Percentiles rank a stretch among this genome's conserved stretches.
These are phyloP conservation scores for Saguinus imperator DNA, from an alignment of 2,113 vertebrate species.

Conservation along the genomic window DNA sequence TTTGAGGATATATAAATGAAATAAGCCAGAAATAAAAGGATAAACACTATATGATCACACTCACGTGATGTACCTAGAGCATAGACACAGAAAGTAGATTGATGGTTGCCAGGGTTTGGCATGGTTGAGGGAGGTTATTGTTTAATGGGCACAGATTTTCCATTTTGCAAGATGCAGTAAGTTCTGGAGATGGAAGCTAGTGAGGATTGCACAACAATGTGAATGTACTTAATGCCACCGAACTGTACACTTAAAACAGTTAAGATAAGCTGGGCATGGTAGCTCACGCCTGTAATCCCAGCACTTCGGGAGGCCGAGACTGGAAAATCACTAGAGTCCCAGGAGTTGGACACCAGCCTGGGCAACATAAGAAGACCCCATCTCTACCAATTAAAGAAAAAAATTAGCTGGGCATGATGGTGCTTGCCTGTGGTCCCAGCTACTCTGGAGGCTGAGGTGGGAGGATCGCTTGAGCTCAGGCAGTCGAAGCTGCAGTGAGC, in stretches of 20 bases:
- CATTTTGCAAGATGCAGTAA: neutral
- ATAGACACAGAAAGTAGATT: neutral
- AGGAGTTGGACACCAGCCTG: neutral
- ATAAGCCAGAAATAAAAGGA: neutral
- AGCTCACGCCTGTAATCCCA: neutral
- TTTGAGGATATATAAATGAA: neutral
- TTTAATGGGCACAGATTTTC: neutral
- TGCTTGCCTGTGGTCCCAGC: neutral
- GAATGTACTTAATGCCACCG: neutral
- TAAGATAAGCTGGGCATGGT: neutral
- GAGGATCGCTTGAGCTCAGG: neutral
- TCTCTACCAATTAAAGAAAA: neutral
- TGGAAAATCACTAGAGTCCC: neutral
- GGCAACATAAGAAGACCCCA: neutral
- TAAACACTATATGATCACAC: rapidly evolving
- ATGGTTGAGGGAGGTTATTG: neutral
- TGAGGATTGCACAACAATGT: rapidly evolving
- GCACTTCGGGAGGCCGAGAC: neutral
- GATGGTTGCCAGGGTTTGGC: rapidly evolving
- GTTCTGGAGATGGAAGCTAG: neutral
- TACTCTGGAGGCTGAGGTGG: neutral
- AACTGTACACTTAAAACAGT: rapidly evolving
- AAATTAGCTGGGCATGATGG: neutral
- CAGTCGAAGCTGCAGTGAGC: neutral
- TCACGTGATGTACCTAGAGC: rapidly evolving